Conservation (phyloP, 1,140 invertebrate species). For the Ladona fulva region DNA sequence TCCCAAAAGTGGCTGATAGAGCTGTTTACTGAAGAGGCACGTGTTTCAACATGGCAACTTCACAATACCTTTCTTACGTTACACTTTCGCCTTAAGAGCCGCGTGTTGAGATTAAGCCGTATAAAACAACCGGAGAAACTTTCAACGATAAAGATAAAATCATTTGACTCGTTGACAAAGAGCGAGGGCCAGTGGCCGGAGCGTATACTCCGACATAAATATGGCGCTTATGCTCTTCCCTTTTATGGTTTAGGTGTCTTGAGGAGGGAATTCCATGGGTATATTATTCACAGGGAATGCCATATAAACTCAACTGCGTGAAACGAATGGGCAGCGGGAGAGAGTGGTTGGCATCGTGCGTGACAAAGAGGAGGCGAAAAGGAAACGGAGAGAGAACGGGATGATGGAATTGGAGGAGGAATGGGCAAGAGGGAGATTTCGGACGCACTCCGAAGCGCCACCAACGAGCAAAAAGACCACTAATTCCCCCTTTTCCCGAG, state of each 20-base stretch:
- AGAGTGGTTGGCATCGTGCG: neutral
- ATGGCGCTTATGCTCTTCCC: neutral
- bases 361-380: neutral
- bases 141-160: neutral
- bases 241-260: neutral
- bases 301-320: neutral
- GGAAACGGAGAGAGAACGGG: neutral
- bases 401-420: neutral
- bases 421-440: neutral
- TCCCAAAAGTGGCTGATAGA: no score
- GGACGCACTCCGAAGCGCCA: neutral
- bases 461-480: neutral
- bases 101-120: no score
- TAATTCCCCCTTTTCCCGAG: neutral
- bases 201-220: neutral
- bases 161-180: neutral
- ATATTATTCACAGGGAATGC: neutral
- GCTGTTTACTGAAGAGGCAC: no score
- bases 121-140: neutral
- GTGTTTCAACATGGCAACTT: no score
- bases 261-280: neutral
- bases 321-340: neutral
- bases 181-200: neutral
- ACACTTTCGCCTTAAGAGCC: no score
- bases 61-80: no score